Evolutionary conservation across 2,113 vertebrate species (phyloP).

Genomic region (Campylorhamphus procurvoides): DNA sequence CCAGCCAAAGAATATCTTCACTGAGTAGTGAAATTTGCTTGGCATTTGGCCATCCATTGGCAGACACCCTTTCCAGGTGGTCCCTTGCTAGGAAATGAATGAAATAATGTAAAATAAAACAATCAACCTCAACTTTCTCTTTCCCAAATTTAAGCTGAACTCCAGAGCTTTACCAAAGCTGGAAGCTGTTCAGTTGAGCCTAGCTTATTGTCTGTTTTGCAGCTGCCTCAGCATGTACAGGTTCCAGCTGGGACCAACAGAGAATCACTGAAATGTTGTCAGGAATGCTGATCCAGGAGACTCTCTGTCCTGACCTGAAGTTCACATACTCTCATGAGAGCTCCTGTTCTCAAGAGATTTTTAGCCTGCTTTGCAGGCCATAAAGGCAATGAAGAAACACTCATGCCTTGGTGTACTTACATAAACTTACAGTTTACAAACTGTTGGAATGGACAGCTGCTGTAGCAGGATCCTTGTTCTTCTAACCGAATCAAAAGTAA

Average conservation of each 20-base stretch:
- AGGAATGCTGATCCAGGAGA: slow-evolving; percentile 59
- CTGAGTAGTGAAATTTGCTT: neutral
- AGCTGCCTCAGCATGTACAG: slow-evolving; percentile 42
- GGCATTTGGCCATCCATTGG: neutral
- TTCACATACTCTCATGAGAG: neutral
- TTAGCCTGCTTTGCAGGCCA: neutral
- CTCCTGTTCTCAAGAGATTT: slow-evolving; percentile 6
- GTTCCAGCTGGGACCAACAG: slow-evolving; percentile 39
- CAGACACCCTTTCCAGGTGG: neutral
- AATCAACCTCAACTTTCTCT: neutral
- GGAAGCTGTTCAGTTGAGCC: slow-evolving; percentile 4
- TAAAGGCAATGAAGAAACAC: neutral
- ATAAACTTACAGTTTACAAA: neutral
- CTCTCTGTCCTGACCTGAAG: slow-evolving; percentile 55
- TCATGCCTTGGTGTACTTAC: neutral
- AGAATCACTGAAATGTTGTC: slow-evolving; percentile 52
- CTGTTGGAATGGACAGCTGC: neutral
- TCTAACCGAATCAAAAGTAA: neutral
- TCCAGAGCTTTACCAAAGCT: neutral
- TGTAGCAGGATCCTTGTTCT: neutral
- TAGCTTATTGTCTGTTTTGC: slow-evolving; percentile 22
- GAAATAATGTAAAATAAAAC: neutral
- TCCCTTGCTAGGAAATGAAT: neutral
- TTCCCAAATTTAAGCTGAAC: neutral
- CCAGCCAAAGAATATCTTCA: neutral